Evolutionary conservation across 2,797 vertebrate species (phyloP).

Genomic region (Nothura maculosa): DNA sequence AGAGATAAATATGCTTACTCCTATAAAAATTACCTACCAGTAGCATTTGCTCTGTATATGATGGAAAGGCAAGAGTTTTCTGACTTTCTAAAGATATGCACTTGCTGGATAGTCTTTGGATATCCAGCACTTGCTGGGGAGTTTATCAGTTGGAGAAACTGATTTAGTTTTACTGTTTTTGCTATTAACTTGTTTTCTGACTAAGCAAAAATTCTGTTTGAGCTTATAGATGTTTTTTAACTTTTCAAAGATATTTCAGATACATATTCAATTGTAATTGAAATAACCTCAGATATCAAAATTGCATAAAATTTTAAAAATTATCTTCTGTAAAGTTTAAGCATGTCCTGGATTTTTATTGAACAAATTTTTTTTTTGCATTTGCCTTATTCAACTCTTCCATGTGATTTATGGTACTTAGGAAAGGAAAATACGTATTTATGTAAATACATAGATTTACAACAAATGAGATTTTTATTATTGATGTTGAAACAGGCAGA

Average conservation of each 20-base stretch:
- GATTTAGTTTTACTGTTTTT: neutral
- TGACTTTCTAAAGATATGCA: neutral
- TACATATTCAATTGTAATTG: neutral
- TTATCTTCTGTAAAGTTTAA: neutral
- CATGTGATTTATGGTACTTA: neutral
- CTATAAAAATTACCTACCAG: neutral
- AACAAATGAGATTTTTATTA: no score
- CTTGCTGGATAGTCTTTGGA: neutral
- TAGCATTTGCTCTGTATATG: rapidly evolving
- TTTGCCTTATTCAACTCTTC: neutral
- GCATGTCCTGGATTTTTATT: neutral
- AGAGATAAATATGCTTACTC: neutral
- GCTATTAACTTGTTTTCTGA: neutral
- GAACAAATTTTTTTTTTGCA: neutral
- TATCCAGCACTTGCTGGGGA: neutral
- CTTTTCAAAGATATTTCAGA: neutral
- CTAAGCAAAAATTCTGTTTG: neutral
- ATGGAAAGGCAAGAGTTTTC: neutral
- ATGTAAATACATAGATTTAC: neutral
- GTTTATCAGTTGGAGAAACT: neutral
- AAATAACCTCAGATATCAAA: neutral
- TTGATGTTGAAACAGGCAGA: neutral
- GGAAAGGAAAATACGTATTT: neutral
- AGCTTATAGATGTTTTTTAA: neutral
- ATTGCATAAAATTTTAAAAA: neutral